phyloP scores from a whole-genome alignment of 1,140 invertebrate species.

The Drosophila azteca region DNA sequence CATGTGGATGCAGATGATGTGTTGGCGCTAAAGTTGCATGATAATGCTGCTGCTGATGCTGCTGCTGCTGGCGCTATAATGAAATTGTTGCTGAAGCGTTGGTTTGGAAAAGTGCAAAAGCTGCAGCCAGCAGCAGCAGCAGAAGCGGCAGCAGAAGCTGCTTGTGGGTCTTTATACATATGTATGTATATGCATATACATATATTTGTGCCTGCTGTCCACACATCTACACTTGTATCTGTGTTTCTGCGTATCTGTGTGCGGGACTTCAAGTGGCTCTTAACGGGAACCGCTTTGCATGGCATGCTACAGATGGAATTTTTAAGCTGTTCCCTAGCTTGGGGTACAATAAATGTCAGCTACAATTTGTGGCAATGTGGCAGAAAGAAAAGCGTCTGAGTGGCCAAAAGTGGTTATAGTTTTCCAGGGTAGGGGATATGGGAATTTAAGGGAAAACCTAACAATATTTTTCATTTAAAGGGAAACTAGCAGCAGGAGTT shows the following conservation, averaged over 20 bases:
- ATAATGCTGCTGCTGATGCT: conserved; percentile 16
- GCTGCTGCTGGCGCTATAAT: conserved; percentile 53
- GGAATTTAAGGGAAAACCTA: no score
- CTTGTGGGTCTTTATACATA: conserved; percentile 33
- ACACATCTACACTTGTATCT: conserved; percentile 1
- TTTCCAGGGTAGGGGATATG: no score
- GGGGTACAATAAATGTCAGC: no score
- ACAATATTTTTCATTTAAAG: no score
- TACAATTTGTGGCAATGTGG: no score
- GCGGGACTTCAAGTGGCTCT: conserved; percentile 71
- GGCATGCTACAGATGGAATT: conserved; percentile 40
- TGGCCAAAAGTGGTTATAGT: no score
- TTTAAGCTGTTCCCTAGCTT: conserved; percentile 10
- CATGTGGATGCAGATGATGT: conserved; percentile 58
- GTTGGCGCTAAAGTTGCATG: conserved; percentile 44
- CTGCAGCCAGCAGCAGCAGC: conserved; percentile 19
- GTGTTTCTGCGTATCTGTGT: no score
- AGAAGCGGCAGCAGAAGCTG: conserved; percentile 41
- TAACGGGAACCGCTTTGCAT: conserved; percentile 71
- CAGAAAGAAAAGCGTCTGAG: no score
- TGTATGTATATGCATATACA: not conserved
- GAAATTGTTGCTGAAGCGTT: conserved; percentile 62
- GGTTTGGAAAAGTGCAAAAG: conserved; percentile 50
- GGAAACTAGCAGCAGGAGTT: no score
- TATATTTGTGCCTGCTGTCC: not conserved